Evolutionary conservation across 2,888 invertebrate species (phyloP), one percentile per base, ranked within the genome.

Genomic region (Muschampia staudingeri): DNA sequence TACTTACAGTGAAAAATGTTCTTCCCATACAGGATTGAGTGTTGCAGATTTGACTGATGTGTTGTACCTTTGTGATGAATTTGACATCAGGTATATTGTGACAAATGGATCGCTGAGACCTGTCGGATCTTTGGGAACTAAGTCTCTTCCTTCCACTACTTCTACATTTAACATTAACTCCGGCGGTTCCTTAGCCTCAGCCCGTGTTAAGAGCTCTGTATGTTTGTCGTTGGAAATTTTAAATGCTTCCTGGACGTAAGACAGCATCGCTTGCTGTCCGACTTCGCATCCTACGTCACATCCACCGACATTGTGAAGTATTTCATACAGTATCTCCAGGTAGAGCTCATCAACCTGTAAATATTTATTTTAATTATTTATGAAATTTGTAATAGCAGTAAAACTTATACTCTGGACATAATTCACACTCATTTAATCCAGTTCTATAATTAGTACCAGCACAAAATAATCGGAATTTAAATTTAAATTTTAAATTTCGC

Each of bases 71-170:
- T 98, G 98, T 2, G 98, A 97, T 3, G 98, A 97, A 84, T 98
- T 98, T 1, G 98, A 98, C 92, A 98, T 98, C 86, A 99, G 95
- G 93, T 98, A 99, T 91, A 99, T 97, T 86, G 99, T 99, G 81
- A 99, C 99, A 94, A 99, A 99, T 0, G 99, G 99, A 95, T 99
- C 99, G 89, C 99, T 99, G 87, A 99, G 97, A n/a, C 99, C 99
- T 92, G 98, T 99, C 0, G 99, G 98, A 93, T 99, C 99, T 94
- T 99, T 99, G 30, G 99, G 98, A 84, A 98, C 97, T 69, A 99
- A 94, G 89, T 99, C 98, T 95, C 98, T 99, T 1, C 98, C 99
- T 95, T 99, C 99, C 78, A 99, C 98, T 7, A 99, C 98, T 95
- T 99, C 98, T 12, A 99, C 98, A 92, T 99, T 99, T 69, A 99